Evolutionary conservation across 2,888 invertebrate genomes (phyloP), one percentile per base, ranked within the genome.

Genomic region (Lasioglossum malachurum): DNA sequence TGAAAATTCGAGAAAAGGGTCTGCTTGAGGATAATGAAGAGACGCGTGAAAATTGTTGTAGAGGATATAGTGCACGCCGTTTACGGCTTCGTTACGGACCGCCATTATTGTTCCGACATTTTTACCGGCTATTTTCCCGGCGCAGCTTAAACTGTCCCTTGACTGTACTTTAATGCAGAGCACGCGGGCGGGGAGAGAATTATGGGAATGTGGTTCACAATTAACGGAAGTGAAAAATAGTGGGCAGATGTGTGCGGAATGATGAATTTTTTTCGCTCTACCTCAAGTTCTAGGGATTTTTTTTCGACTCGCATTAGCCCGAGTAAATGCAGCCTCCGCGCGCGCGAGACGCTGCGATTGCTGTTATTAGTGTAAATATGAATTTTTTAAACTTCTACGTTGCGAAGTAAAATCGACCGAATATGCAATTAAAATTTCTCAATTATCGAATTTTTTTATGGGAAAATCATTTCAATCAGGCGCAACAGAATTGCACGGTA

Each of bases 151-250:
- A 67, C 67, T 60, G 35, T 67, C 67, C 35, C 67, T 19, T 7
- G 67, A 1, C 31, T 67, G 16, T 35, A 35, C 67, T 35, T 67
- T 67, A 67, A 67, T 67, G 35, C 35, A 19, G 67, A 35, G 35
- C 19, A 3, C 35, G 2, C 31, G 19, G 35, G 35, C 19, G 19
- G 8, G 35, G 19, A 3, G 67, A 67, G 60, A 67, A 67, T 67
- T 67, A 67, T 67, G 35, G 19, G 67, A 19, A 67, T 31, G 19
- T 3, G 19, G 67, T 19, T 8, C 67, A 19, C 35, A 67, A 67
- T 67, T 67, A 67, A 67, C 67, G 67, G 8, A 67, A 67, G 35
- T 19, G 67, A 31, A 67, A 67, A 35, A 67, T 35, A 35, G 67
- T 35, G 67, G 35, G 35, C 67, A 2, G 35, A 67, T 67, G 19